phyloP scores from a whole-genome alignment of 2,888 invertebrate genomes.

The Eumacrocentrus americanus region DNA sequence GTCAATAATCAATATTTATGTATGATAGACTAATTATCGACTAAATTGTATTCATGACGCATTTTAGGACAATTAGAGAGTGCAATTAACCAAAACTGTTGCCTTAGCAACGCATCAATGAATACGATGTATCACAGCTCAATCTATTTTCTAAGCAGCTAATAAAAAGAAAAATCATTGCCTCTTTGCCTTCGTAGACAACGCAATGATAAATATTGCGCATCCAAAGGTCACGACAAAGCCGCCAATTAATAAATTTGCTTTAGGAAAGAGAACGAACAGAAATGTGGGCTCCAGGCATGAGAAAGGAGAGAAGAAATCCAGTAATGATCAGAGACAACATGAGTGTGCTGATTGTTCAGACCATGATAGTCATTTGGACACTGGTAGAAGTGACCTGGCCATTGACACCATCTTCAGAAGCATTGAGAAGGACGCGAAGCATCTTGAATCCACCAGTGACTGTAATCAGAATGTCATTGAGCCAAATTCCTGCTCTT shows the following conservation, averaged over 20 bases:
- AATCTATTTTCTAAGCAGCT: no score
- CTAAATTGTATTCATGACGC: no score
- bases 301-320: no score
- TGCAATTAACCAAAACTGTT: no score
- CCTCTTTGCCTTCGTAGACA: no score
- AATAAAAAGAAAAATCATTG: no score
- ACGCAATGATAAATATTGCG: conserved; percentile 42
- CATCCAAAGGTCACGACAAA: conserved; percentile 43
- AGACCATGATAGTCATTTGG: conserved; percentile 4
- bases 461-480: conserved; percentile 52
- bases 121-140: no score
- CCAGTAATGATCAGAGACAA: background rate
- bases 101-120: no score
- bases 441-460: conserved; percentile 28
- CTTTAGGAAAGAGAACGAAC: background rate
- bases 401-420: conserved; percentile 15
- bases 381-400: background rate
- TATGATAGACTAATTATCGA: no score
- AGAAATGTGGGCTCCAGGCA: background rate
- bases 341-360: conserved; percentile 7
- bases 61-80: no score
- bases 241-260: conserved; percentile 38
- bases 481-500: conserved; percentile 44
- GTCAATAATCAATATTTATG: no score
- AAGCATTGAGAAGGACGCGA: conserved; percentile 12